Conservation (phyloP, 1,140 invertebrate species). For the Tetramorium alpestre region DNA sequence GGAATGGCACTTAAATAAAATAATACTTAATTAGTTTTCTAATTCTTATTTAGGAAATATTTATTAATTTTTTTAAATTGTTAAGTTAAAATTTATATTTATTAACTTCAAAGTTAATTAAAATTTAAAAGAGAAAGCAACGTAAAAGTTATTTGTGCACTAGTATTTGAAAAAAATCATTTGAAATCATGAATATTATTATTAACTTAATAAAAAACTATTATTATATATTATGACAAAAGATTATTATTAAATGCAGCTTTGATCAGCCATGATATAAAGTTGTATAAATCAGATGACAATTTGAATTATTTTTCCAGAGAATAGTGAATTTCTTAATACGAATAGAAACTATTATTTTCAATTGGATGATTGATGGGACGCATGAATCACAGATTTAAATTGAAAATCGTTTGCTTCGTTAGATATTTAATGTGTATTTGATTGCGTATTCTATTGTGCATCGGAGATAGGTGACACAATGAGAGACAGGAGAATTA, state of each 20-base stretch:
- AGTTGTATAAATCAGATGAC: not conserved
- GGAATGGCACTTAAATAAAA: not conserved
- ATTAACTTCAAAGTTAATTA: too few relatives aligned
- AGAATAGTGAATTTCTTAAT: conserved; percentile 32
- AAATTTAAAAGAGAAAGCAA: not conserved
- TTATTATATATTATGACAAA: not conserved
- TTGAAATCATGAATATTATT: not conserved
- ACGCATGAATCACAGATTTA: not conserved
- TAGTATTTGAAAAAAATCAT: not conserved
- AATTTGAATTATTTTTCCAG: not conserved
- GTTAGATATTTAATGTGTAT: conserved; percentile 42
- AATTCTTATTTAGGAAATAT: not conserved
- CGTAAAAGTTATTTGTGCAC: not conserved
- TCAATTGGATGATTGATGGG: not conserved
- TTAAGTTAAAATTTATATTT: not conserved
- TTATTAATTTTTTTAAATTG: not conserved
- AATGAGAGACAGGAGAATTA: not conserved
- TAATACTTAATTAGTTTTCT: not conserved
- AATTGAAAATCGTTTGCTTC: conserved; percentile 41
- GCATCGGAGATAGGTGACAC: not conserved
- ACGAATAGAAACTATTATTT: conserved; percentile 35
- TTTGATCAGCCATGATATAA: not conserved
- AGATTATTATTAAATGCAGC: not conserved
- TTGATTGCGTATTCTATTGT: conserved; percentile 27
- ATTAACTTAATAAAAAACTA: not conserved